Percentiles rank a stretch among this genome's conserved stretches.
Evolutionary conservation across 2,113 vertebrate species (phyloP).

Genomic region (Phaethornis superciliosus): DNA sequence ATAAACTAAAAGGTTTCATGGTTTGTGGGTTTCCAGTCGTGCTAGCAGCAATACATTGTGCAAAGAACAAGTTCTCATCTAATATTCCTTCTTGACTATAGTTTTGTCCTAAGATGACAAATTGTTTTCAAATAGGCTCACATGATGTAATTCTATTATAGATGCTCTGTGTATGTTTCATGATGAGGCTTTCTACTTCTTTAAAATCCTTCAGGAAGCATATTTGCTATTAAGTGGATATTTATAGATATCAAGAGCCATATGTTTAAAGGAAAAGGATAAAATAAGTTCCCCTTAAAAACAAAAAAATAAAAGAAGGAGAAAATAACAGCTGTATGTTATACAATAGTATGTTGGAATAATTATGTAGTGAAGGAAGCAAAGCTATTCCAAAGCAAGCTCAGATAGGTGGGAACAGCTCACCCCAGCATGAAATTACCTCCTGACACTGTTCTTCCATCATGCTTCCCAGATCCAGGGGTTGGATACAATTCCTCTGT

Average conservation of each 20-base stretch:
- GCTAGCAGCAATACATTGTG: background rate
- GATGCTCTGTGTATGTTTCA: background rate
- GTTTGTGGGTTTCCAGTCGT: background rate
- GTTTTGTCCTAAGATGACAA: slow-evolving; percentile 4
- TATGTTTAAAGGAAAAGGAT: background rate
- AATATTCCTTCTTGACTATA: background rate
- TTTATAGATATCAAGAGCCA: background rate
- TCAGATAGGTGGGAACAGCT: background rate
- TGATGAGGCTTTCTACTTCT: background rate
- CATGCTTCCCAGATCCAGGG: background rate
- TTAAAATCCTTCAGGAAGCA: background rate
- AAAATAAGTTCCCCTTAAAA: background rate
- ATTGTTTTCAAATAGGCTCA: background rate
- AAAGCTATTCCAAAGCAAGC: background rate
- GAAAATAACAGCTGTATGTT: background rate
- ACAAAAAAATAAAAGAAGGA: background rate
- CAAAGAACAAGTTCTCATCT: background rate
- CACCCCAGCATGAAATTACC: background rate
- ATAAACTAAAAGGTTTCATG: slow-evolving; percentile 2
- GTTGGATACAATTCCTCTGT: background rate
- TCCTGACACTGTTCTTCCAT: background rate
- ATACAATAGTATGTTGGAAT: background rate
- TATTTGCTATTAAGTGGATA: background rate
- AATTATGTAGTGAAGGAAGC: background rate
- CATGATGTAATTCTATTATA: background rate